Percentiles rank a stretch among this genome's conserved stretches.
Conservation (phyloP, 2,113 vertebrate genomes). For the Epinephelus lanceolatus region DNA sequence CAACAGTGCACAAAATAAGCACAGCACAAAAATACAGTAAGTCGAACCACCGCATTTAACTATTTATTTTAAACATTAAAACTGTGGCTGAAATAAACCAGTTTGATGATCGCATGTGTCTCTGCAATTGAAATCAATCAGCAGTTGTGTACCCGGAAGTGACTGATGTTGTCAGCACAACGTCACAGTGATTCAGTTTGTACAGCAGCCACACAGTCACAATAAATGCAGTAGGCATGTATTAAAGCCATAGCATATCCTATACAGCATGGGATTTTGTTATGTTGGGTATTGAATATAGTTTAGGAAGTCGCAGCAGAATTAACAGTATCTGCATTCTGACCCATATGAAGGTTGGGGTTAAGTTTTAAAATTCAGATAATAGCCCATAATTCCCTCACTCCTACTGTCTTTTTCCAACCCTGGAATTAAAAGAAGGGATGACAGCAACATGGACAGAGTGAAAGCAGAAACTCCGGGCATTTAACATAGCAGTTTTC, state of each 20-base stretch:
- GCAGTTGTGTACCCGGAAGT: no score
- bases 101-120: no score
- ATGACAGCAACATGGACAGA: conserved; percentile 44
- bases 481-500: conserved; percentile 58
- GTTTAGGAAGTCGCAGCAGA: conserved; percentile 7
- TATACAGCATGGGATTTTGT: not conserved
- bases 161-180: no score
- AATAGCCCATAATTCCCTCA: conserved; percentile 38
- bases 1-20: no score
- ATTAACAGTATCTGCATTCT: conserved; percentile 3
- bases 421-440: conserved; percentile 21
- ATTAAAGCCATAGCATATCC: not conserved
- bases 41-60: no score
- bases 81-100: no score
- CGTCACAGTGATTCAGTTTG: no score
- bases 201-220: not conserved
- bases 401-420: conserved; percentile 35
- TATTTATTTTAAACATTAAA: no score
- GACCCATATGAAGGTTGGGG: not conserved
- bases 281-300: not conserved
- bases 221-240: not conserved
- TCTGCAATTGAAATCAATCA: no score
- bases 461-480: conserved; percentile 55
- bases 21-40: no score
- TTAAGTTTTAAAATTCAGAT: conserved; percentile 28